Conservation (phyloP, 2,888 invertebrate genomes). For the Polydrusus cervinus region DNA sequence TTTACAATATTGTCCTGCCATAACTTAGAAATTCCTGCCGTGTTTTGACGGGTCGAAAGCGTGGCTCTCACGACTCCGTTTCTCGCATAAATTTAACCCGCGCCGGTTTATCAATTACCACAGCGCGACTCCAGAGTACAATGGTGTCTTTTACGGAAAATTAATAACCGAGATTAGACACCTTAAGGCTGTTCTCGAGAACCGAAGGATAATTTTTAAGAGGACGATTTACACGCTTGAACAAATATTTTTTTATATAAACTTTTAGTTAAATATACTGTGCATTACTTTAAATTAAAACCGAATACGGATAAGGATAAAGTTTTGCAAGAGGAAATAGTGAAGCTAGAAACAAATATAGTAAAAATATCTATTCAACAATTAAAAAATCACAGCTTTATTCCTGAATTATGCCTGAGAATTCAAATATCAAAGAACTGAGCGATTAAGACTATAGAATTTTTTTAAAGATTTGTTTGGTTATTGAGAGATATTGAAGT, state of each 20-base stretch:
- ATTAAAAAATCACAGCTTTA: no score
- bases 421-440: no score
- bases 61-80: conserved; percentile 43
- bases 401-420: no score
- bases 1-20: conserved; percentile 40
- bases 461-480: no score
- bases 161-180: conserved; percentile 28
- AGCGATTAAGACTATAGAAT: no score
- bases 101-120: conserved; percentile 44
- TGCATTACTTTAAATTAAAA: no score
- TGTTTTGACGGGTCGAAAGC: conserved; percentile 45
- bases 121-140: conserved; percentile 39
- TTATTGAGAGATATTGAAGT: no score
- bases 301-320: no score
- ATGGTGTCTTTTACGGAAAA: conserved; percentile 40
- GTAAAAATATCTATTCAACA: no score
- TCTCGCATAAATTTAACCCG: conserved; percentile 43
- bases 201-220: neutral
- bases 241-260: neutral
- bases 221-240: neutral
- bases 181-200: conserved; percentile 30
- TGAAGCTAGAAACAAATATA: no score
- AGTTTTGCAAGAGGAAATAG: no score
- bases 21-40: conserved; percentile 42
- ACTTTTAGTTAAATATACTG: no score